Evolutionary conservation across 2,113 vertebrate species (phyloP), one percentile per base, ranked within the genome.

Genomic region (Tauraco erythrolophus): DNA sequence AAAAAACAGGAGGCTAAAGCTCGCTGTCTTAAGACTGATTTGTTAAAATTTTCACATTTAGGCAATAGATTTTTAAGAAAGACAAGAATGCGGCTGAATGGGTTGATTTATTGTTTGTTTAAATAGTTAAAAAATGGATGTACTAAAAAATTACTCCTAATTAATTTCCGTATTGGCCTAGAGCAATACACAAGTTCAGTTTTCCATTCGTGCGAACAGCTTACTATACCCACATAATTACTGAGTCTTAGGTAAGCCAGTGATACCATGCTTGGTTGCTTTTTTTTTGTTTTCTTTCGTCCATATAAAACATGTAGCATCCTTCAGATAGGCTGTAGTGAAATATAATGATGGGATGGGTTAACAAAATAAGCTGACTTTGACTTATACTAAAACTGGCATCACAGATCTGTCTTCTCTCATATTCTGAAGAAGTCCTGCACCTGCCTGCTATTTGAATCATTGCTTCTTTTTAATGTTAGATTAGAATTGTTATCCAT

Each of bases 401-500:
- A 71, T 81, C 51, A 7, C 30, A 64, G 53, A 10, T 89, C 71
- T 91, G 30, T 60, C 61, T 89, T 83, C 60, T 89, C 43, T 94
- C 48, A 27, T 65, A 15, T 25, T 54, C 31, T 66, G 28, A 78
- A 94, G 81, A 43, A 89, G 19, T 68, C 53, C 57, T n/a, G 27
- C 81, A 84, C 74, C 53, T 81, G 60, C 33, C 80, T 89, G 72
- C 72, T 89, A 10, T 83, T 94, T 82, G 88, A 94, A 75, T 82
- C 53, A 58, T 61, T 18, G 9, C n/a, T 92, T 66, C 91, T 92
- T 85, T 95, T 86, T 78, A 94, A 71, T 84, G 48, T 94, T 95
- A 90, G 78, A 68, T 91, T 77, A 91, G 48, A 89, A 89, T 62
- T 91, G 48, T 96, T 96, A 97, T 93, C 89, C 94, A 66, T 91